Conservation (phyloP, 2,888 invertebrate species). For the Micoletzkya japonica region DNA sequence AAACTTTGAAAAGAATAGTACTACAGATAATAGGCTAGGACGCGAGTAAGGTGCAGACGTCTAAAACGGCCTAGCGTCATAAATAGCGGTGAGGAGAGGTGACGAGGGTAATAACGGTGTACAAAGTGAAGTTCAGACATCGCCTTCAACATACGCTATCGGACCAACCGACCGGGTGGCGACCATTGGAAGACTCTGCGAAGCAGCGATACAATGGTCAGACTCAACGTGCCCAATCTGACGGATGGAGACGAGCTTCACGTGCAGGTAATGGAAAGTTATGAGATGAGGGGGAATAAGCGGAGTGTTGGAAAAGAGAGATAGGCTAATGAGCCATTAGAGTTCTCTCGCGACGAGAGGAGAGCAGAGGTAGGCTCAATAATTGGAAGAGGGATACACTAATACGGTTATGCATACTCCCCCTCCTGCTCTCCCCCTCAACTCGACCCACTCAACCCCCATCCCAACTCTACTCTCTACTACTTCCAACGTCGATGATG, state of each 20-base stretch:
- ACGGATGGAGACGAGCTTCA: constrained; percentile 46
- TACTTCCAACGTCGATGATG: no score
- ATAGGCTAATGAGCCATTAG: not conserved
- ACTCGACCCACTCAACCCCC: no score
- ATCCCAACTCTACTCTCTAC: no score
- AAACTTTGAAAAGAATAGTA: not conserved
- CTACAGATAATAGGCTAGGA: not conserved
- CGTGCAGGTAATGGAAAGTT: constrained; percentile 43
- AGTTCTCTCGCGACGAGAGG: not conserved
- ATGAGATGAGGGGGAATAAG: not conserved
- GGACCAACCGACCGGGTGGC: constrained; percentile 30
- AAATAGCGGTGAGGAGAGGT: not conserved
- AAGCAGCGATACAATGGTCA: constrained; percentile 40
- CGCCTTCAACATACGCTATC: constrained; percentile 42
- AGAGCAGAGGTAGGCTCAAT: not conserved
- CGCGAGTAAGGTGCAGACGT: no score
- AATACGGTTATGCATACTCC: no score
- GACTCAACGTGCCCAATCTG: constrained; percentile 41
- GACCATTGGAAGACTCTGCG: constrained; percentile 46
- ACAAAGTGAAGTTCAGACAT: constrained; percentile 32
- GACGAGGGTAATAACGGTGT: not conserved
- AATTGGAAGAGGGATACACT: not conserved
- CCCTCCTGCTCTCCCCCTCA: no score
- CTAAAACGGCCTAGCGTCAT: no score
- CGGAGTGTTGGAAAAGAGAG: not conserved